Base-by-base conservation (phyloP, 2,888 invertebrate genomes). In the Aquatica leii region DNA sequence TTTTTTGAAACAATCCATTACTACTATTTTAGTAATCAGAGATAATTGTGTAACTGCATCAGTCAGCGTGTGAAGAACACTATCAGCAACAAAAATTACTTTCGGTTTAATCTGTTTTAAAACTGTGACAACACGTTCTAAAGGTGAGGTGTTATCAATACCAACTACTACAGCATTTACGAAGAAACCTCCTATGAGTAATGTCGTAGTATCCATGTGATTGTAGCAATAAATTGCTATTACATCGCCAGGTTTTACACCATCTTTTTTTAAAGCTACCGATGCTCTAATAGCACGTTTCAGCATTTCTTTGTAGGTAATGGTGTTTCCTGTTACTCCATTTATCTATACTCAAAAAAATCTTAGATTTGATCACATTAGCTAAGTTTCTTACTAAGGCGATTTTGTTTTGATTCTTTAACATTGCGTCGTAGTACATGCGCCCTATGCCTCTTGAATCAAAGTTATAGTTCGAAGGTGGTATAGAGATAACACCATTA, bases 141-240 rank as follows among this genome's bases (percentile, higher is more conserved):
- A 40, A 0, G 73, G 69, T 40, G 77, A 63, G 0, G 67, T 69
- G 0, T 74, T 74, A 59, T 80, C 77, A n/a, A 79, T 59, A 11
- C 73, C 72, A 1, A 74, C 72, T 1, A 75, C 60, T 43, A 70
- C 73, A 5, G 74, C 76, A 1, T 85, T 85, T 4, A 83, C 75
- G 67, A 80, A 84, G 1, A 83, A 65, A 0, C 82, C 80, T 0
- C 84, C 84, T 43, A 85, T 80, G 50, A 82, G 79, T 0, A 85
- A 84, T 18, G 84, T 77, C 1, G 75, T 74, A 9, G 81, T 71
- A 58, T 85, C 79, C 2, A 84, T 21, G 34, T 83, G 82, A 64
- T 82, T 85, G 0, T 80, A 79, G 3, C 82, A 82, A 77, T 84
- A 84, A 0, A 84, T 64, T 0, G 80, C 71, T 43, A 43, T 43